Base-by-base conservation (phyloP, 2,888 invertebrate species). In the Mesoligia furuncula region DNA sequence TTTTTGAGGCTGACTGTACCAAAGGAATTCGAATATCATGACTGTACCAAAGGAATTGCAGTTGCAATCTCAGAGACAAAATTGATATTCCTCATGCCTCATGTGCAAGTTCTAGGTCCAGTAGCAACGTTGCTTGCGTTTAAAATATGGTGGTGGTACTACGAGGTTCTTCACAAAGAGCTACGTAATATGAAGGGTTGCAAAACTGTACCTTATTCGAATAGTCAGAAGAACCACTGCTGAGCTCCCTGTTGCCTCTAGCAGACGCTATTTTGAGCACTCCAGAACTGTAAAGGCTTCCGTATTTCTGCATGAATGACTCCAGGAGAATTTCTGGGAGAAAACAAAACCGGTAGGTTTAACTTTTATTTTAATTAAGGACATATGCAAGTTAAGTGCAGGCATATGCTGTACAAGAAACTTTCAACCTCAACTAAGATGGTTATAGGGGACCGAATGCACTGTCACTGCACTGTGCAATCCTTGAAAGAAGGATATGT, bases 211-310 rank as follows among this genome's bases (percentile, higher is more conserved):
- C 87, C 84, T 84, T 86, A 76, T 84, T 87, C 11, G 87, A 81
- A 61, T 85, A 87, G 17, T 87, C 87, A 9, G 89, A 90, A 17
- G 84, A 80, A 4, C 93, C 94, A 5, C 84, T 87, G 1, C 91
- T 90, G 2, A 96, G 88, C 11, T 96, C 95, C 7, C 69, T 88
- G 91, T 98, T 98, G 39, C 98, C 98, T 11, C 97, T 95, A 0
- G 97, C 95, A 85, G 98, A 97, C 4, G 98, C 98, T 67, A 99
- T 97, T 83, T 98, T 97, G 66, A 99, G 97, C 89, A 98, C 97
- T 0, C 98, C 98, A 0, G 98, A 98, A 36, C 97, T 95, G 84
- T 96, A 97, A 83, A 93, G 91, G 48, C 90, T 91, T 0, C 95
- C 98, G 88, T 98, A 98, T 75, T 96, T 96, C 73, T 97, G 97